phyloP scores from a whole-genome alignment of 1,140 invertebrate genomes.

The Drosophila parvula region DNA sequence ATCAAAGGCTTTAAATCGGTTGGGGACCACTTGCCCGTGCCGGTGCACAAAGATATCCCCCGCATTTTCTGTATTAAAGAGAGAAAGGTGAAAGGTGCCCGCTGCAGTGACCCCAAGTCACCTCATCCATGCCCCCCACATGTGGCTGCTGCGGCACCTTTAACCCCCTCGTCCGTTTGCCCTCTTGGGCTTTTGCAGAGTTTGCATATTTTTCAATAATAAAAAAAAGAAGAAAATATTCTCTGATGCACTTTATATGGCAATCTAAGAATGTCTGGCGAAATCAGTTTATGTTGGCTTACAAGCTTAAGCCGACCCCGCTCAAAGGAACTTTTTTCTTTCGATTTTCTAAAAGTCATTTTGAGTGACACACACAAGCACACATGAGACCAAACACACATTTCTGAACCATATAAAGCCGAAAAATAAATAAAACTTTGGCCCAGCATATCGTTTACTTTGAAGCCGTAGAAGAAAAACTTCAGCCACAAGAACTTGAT shows the following conservation, averaged over 20 bases:
- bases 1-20: slow-evolving; percentile 4
- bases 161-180: slow-evolving; percentile 7
- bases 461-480: neutral
- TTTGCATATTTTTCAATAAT: slow-evolving; percentile 73
- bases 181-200: slow-evolving; percentile 33
- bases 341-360: slow-evolving; percentile 26
- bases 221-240: slow-evolving; percentile 65
- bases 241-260: slow-evolving; percentile 47
- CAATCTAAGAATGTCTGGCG: slow-evolving; percentile 27
- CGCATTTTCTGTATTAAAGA: too few species aligned
- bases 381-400: neutral
- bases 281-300: slow-evolving; percentile 52
- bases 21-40: neutral
- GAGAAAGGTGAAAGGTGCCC: neutral
- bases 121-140: neutral
- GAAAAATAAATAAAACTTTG: slow-evolving; percentile 23
- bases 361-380: slow-evolving; percentile 21
- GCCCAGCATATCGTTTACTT: slow-evolving; percentile 8
- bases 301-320: slow-evolving; percentile 21
- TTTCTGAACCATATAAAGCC: slow-evolving; percentile 8
- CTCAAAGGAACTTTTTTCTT: slow-evolving; percentile 6
- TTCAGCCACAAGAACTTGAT: neutral
- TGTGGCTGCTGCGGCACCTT: slow-evolving; percentile 10
- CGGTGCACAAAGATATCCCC: too few species aligned
- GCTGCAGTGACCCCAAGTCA: slow-evolving; percentile 11